Base-by-base conservation (phyloP, 2,888 invertebrate species). In the Cataglyphis livida region DNA sequence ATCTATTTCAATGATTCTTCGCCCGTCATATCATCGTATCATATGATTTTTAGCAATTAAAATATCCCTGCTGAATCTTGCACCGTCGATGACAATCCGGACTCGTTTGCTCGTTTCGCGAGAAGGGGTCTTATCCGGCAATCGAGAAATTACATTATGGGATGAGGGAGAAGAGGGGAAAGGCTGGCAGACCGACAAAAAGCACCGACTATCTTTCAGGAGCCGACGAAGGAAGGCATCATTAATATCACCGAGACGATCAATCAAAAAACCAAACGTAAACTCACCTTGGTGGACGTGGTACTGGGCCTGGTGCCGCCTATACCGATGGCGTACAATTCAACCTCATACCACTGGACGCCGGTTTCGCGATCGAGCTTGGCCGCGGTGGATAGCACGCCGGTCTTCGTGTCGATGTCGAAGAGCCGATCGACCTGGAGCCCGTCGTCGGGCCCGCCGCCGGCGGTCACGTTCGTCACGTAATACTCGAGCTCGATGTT, bases 351-450 rank as follows among this genome's bases (percentile, higher is more conserved):
- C 90, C 96, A 96, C 92, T 97, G 97, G 83, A 97, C 96, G 48
- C 98, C 98, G 87, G 97, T 96, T 95, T 98, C 98, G 81, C 98
- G 96, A 95, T 98, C 98, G 94, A 98, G 95, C 86, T 97, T 96
- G 64, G 96, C 97, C 21, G 98, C 98, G 21, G 98, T 98, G 64
- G 98, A 98, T 90, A 99, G 95, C 91, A 98, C 97, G 66, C 99
- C 99, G 93, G 98, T 95, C 89, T 97, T 97, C 32, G 97, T 96
- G 95, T 99, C 98, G 92, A 99, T 97, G 93, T 98, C 98, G 94
- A 99, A 99, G 91, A 98, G 95, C 92, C 98, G 96, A 95, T 98
- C 98, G 93, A 98, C 98, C 95, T 98, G 97, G 90, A 95, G 96
- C 85, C 97, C 97, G 32, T 61, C 28, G 18, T 7, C 32, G 48